Evolutionary conservation across 2,888 invertebrate species (phyloP), one percentile per base, ranked within the genome.

Genomic region (Drosophila subsilvestris): DNA sequence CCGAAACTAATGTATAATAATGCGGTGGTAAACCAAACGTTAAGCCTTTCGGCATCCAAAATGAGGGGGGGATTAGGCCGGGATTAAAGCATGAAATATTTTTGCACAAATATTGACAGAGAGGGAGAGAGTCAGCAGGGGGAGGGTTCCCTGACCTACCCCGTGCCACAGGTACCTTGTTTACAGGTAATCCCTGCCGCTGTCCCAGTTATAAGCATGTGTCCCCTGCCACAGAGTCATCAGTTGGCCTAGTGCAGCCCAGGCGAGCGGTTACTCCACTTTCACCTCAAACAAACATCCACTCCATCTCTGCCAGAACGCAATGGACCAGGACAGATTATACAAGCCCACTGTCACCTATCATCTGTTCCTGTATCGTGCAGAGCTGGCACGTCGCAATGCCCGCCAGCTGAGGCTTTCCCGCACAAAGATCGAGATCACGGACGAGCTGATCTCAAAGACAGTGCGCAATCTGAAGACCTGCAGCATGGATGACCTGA

Each of bases 31-130:
- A 86, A 78, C 81, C 75, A 50, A 75, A 63, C 63, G 69, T 70
- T 72, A 66, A 63, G 66, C 37, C 37, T 14, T 37, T 37, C 1
- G 7, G 7, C 37, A 68, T 69, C 57, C 70, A 65, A 67, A 48
- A 43, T 72, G 69, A 63, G 80, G 84, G 37, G 65, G 80, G 86
- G 37, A 88, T 85, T 88, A 80, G 62, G 37, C 65, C 50, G 79
- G 37, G 88, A 79, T 86, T 86, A 79, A 79, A 77, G 45, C 27
- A 58, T 74, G 84, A 88, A 83, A 88, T 88, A 88, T 85, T 83
- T 88, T 86, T 71, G 76, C 86, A 83, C 76, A 86, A 84, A 88
- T 84, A 88, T 83, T 86, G 75, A 83, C 80, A 63, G 49, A 44
- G 50, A n/a, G 49, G 42, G 50, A n/a, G 22, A 50, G 47, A 50